phyloP scores from a whole-genome alignment of 2,113 vertebrate species.

The Oenanthe melanoleuca region DNA sequence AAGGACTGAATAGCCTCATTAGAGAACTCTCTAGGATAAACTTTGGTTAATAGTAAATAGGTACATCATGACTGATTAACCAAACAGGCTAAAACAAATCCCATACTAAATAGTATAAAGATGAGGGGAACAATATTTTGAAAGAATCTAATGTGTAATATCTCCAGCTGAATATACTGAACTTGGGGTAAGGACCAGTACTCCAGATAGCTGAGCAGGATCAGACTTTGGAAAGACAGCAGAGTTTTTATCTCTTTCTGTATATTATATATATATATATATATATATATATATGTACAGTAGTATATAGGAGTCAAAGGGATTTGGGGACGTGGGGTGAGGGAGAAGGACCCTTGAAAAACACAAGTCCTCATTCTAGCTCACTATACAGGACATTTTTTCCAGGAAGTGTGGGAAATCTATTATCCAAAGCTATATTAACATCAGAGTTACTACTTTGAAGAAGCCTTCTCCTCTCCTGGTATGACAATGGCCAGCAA shows the following conservation, averaged over 20 bases:
- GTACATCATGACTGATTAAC: not conserved
- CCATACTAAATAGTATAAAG: not conserved
- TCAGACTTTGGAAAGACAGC: not conserved
- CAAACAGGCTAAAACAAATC: not conserved
- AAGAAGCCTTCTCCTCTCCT: not conserved
- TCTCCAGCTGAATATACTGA: not conserved
- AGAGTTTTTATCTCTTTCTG: not conserved
- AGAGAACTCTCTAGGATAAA: not conserved
- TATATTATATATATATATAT: not conserved
- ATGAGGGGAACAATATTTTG: not conserved
- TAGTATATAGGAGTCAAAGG: not conserved
- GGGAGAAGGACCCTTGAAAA: not conserved
- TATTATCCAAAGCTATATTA: not conserved
- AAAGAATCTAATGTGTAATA: not conserved
- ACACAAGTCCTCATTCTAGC: not conserved
- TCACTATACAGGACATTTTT: not conserved
- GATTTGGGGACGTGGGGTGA: fast-evolving
- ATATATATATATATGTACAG: not conserved
- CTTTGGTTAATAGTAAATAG: not conserved
- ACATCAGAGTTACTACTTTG: not conserved
- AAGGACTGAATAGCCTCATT: not conserved
- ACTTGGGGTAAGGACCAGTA: not conserved
- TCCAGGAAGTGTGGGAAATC: not conserved
- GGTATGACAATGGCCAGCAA: not conserved
- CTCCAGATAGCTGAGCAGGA: not conserved